A percentile compares a stretch with the other conserved stretches of the same genome.
These are phyloP conservation scores for Andinoacara biseriatus DNA, from an alignment of 2,113 vertebrate species.

Conservation along the genomic window DNA sequence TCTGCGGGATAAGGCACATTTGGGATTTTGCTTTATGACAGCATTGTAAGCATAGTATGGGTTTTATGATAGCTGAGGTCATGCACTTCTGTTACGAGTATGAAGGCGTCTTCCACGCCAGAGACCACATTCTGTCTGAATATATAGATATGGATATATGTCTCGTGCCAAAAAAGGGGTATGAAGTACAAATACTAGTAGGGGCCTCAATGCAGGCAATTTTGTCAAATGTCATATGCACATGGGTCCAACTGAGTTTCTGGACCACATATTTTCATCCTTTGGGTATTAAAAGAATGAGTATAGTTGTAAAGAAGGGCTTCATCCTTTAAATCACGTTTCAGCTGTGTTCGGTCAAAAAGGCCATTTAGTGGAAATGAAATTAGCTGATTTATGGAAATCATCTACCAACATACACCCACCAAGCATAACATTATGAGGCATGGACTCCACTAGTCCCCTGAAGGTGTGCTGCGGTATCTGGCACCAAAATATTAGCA, in stretches of 20 bases:
- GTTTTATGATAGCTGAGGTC: constrained; percentile 68
- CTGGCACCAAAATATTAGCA: no score
- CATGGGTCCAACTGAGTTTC: no score
- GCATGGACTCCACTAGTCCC: no score
- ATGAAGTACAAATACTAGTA: not conserved
- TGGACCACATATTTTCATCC: not conserved
- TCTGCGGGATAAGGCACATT: constrained; percentile 50
- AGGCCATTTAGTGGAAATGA: not conserved
- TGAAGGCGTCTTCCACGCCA: constrained; percentile 4
- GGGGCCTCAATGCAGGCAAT: no score
- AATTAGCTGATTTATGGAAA: not conserved
- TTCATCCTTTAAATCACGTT: not conserved
- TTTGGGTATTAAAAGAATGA: not conserved
- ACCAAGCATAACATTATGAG: no score
- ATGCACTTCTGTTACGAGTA: constrained; percentile 52
- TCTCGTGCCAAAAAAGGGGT: not conserved
- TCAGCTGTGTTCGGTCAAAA: not conserved
- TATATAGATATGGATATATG: not conserved
- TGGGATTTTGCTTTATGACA: constrained; percentile 62
- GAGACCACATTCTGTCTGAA: constrained; percentile 2
- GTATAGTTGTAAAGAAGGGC: not conserved
- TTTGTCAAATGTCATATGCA: no score
- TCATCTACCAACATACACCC: not conserved
- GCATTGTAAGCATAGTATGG: constrained; percentile 58
- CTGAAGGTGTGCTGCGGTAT: no score